phyloP scores from a whole-genome alignment of 1,140 invertebrate genomes.

The Drosophila asahinai region DNA sequence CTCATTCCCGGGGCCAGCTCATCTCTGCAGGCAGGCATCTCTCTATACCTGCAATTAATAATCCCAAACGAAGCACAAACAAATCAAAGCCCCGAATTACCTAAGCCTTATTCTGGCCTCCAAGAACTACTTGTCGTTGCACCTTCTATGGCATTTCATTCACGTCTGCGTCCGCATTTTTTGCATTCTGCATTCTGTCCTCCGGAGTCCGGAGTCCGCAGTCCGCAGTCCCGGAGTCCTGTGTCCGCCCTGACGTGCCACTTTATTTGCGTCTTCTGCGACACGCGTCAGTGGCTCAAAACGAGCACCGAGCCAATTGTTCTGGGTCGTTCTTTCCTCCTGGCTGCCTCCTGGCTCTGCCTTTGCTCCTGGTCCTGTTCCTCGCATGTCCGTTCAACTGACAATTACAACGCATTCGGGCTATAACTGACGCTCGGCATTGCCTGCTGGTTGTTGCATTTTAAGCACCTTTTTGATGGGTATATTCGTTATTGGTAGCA shows the following conservation, averaged over 20 bases:
- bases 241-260: constrained; percentile 39
- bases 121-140: constrained; percentile 24
- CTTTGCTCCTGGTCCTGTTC: background rate
- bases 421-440: constrained; percentile 38
- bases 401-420: constrained; percentile 70
- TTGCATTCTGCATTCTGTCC: constrained; percentile 15
- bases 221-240: too few relatives aligned
- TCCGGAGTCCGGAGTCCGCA: background rate
- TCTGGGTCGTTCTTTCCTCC: constrained; percentile 1
- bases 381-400: constrained; percentile 65
- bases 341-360: background rate
- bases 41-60: constrained; percentile 30
- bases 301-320: constrained; percentile 46
- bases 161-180: constrained; percentile 16
- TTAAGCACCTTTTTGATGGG: background rate
- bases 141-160: constrained; percentile 20
- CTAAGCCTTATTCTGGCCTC: background rate
- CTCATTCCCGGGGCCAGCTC: background rate
- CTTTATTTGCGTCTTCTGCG: constrained; percentile 68
- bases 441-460: constrained; percentile 22
- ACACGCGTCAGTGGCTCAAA: constrained; percentile 70
- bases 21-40: constrained; percentile 7
- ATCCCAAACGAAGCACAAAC: constrained; percentile 16
- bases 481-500: background rate
- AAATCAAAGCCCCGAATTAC: constrained; percentile 23